Percentiles rank a stretch among this genome's conserved stretches.
These are phyloP conservation scores for Hemibagrus wyckioides DNA, from an alignment of 2,113 vertebrate genomes.

Conservation along the genomic window DNA sequence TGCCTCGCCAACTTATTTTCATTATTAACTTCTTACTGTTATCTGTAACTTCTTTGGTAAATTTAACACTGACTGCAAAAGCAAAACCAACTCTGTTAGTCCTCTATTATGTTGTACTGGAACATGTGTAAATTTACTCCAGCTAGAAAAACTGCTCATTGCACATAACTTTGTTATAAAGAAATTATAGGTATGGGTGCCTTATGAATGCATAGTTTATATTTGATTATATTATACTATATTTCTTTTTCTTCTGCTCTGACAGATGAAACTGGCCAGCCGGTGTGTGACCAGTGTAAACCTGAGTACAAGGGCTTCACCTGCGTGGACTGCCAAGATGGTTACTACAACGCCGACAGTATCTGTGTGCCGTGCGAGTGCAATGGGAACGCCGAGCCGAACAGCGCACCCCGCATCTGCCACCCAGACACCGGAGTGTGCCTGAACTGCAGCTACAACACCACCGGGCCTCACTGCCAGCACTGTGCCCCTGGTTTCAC, in stretches of 20 bases:
- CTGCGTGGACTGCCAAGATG: slow-evolving; percentile 74
- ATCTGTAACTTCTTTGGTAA: neutral
- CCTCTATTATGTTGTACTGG: neutral
- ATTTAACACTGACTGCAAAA: neutral
- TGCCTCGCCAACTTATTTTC: neutral
- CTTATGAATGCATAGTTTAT: neutral
- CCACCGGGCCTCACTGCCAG: slow-evolving; percentile 75
- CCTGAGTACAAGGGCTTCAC: slow-evolving; percentile 73
- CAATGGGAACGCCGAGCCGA: slow-evolving; percentile 73
- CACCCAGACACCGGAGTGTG: slow-evolving; percentile 77
- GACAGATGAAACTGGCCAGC: slow-evolving; percentile 62
- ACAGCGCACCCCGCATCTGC: slow-evolving; percentile 69
- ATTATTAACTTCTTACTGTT: neutral
- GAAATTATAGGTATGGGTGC: neutral
- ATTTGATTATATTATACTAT: neutral
- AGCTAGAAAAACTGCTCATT: neutral
- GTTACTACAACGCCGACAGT: slow-evolving; percentile 81
- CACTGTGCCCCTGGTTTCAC: slow-evolving; percentile 74
- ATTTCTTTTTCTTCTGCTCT: neutral
- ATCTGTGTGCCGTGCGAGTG: slow-evolving; percentile 78
- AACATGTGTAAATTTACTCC: neutral
- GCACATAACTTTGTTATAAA: neutral
- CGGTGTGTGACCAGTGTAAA: slow-evolving; percentile 73
- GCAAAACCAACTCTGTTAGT: neutral
- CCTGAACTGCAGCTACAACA: slow-evolving; percentile 78